phyloP scores from a whole-genome alignment of 2,888 invertebrate genomes.

The Altica lythri region DNA sequence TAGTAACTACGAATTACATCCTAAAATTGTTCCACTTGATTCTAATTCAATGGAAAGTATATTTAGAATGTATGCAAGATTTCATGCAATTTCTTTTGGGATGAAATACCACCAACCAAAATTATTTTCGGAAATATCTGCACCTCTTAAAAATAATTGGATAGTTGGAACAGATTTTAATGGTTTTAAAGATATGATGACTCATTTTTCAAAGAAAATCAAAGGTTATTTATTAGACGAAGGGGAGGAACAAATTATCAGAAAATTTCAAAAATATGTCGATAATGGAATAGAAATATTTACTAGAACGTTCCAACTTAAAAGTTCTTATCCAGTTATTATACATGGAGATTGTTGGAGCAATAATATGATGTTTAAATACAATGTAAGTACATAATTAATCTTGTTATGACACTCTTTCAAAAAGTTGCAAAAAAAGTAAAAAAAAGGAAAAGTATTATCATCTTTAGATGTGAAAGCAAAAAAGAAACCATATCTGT shows the following conservation, averaged over 20 bases:
- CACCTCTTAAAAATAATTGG: neutral
- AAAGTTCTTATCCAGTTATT: conserved; percentile 29
- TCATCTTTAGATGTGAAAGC: too few species aligned
- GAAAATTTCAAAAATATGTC: conserved; percentile 2
- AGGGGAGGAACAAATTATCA: conserved; percentile 1
- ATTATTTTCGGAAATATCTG: conserved; percentile 3
- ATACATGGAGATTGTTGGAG: conserved; percentile 43
- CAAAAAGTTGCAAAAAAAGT: neutral
- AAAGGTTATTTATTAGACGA: neutral
- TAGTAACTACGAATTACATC: conserved; percentile 10
- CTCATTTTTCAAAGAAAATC: neutral
- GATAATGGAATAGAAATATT: too few species aligned
- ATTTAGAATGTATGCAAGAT: conserved; percentile 37
- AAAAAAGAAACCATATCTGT: too few species aligned
- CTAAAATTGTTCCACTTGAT: conserved; percentile 25
- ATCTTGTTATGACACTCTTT: neutral
- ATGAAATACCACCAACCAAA: conserved; percentile 4
- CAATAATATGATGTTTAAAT: conserved; percentile 44
- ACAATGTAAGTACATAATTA: conserved; percentile 29
- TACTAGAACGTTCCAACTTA: too few species aligned
- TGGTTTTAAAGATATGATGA: neutral
- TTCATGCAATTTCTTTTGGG: conserved; percentile 40
- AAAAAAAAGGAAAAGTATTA: too few species aligned
- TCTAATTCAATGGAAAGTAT: conserved; percentile 34
- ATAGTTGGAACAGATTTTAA: neutral